phyloP scores from a whole-genome alignment of 2,888 invertebrate genomes.

The Drosophila barbarae region DNA sequence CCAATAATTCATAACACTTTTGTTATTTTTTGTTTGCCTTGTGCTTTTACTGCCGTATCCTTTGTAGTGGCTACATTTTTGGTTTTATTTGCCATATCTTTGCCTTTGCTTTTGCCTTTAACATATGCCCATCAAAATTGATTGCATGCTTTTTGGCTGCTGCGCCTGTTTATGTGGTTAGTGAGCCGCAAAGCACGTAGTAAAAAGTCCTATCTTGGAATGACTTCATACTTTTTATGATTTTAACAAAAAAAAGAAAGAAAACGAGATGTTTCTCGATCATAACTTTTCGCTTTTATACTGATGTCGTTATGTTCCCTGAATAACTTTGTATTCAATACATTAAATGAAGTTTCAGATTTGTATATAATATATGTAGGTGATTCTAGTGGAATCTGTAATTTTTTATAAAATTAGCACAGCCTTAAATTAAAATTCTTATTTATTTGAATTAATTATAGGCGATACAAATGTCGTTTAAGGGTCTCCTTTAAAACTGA shows the following conservation, averaged over 20 bases:
- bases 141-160: conserved; percentile 44
- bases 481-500: not conserved
- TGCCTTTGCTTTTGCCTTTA: conserved; percentile 23
- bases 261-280: conserved; percentile 9
- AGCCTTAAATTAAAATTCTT: no score
- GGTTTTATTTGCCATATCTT: conserved; percentile 7
- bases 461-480: not conserved
- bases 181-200: conserved; percentile 38
- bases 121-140: conserved; percentile 63
- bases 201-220: conserved; percentile 30
- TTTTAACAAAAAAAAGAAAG: conserved; percentile 26
- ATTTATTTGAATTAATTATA: not conserved
- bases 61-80: conserved; percentile 10
- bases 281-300: conserved; percentile 11
- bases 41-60: conserved; percentile 15
- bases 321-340: conserved; percentile 10
- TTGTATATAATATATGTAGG: not conserved
- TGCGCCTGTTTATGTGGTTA: conserved; percentile 40
- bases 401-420: no score
- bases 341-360: conserved; percentile 3
- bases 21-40: conserved; percentile 2
- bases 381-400: not conserved
- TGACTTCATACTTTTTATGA: conserved; percentile 26
- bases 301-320: not conserved
- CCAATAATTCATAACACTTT: conserved; percentile 15